phyloP scores from a whole-genome alignment of 2,797 vertebrate genomes.

The Galago senegalensis region DNA sequence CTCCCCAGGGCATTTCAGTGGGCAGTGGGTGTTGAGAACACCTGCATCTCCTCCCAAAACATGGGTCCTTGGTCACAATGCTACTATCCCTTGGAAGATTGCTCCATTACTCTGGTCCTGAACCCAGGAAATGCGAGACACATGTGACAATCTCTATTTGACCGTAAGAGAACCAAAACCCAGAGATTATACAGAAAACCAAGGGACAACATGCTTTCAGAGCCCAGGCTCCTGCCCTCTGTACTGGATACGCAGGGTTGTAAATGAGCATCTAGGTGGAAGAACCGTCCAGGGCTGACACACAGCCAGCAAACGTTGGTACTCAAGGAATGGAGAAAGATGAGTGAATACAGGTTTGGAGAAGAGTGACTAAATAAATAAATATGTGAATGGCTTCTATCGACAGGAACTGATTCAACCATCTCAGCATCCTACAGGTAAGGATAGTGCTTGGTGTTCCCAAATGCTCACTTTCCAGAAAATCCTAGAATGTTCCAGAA shows the following conservation, averaged over 20 bases:
- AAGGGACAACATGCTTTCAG: neutral
- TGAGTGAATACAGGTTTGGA: neutral
- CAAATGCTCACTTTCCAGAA: conserved; percentile 11
- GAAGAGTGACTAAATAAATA: neutral
- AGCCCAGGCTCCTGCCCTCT: neutral
- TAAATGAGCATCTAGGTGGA: neutral
- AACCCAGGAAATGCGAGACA: neutral
- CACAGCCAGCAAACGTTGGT: neutral
- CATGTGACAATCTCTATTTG: neutral
- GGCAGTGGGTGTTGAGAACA: neutral
- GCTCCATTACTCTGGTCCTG: neutral
- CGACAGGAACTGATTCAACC: neutral
- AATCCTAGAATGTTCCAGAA: neutral
- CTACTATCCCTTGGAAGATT: neutral
- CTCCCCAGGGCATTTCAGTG: neutral
- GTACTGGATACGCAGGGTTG: neutral
- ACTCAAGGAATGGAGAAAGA: neutral
- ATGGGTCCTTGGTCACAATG: neutral
- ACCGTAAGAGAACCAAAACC: neutral
- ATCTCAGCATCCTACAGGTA: neutral
- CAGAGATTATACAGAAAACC: neutral
- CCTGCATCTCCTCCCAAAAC: neutral
- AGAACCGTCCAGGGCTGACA: accelerated
- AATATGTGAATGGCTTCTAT: neutral
- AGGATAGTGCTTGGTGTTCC: neutral